Conservation (phyloP, 2,888 invertebrate genomes). For the Drosophila cognata region DNA sequence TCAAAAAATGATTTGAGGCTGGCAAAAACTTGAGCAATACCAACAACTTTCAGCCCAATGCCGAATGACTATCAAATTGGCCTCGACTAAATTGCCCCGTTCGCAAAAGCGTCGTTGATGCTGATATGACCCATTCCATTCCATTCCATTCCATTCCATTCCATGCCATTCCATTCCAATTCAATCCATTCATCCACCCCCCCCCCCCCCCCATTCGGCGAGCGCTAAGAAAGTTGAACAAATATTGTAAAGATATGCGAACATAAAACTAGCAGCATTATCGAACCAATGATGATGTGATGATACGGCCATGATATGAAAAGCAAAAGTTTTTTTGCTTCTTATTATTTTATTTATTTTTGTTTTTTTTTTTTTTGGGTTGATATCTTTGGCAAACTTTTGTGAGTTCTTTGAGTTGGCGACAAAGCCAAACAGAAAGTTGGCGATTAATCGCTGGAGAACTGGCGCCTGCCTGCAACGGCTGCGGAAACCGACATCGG, state of each 20-base stretch:
- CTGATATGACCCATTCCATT: conserved; percentile 17
- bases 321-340: conserved; percentile 74
- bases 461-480: conserved; percentile 66
- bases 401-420: conserved; percentile 57
- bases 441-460: conserved; percentile 71
- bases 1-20: conserved; percentile 58
- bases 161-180: too few relatives aligned
- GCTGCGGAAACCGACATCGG: conserved; percentile 54
- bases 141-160: too few relatives aligned
- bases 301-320: conserved; percentile 73
- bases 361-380: conserved; percentile 2
- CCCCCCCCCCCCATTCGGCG: not conserved
- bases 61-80: conserved; percentile 32
- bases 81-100: conserved; percentile 18
- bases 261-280: conserved; percentile 75
- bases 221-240: conserved; percentile 30
- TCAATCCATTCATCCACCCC: not conserved
- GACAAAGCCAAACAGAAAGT: conserved; percentile 62
- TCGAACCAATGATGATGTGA: conserved; percentile 81
- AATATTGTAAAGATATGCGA: conserved; percentile 61
- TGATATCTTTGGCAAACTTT: conserved; percentile 46
- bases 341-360: conserved; percentile 10
- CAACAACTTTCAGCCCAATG: conserved; percentile 28
- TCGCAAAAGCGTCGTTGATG: conserved; percentile 15
- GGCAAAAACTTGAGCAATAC: conserved; percentile 32